These are phyloP conservation scores for Heliothis virescens DNA, from an alignment of 1,140 invertebrate genomes.

Conservation along the genomic window DNA sequence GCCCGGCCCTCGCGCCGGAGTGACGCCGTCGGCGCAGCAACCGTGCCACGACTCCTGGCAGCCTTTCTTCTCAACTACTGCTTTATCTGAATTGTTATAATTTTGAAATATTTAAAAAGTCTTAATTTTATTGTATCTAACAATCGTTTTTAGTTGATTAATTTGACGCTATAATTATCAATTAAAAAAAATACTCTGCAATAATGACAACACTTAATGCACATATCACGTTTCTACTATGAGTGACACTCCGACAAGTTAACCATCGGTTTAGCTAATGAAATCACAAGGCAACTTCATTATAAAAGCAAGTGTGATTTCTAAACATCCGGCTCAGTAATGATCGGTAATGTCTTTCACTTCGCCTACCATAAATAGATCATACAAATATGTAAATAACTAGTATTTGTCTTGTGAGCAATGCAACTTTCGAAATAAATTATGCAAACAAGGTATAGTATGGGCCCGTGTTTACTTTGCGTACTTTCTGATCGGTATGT, in stretches of 20 bases:
- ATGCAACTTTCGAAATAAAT: slow-evolving; percentile 44
- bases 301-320: slow-evolving; percentile 19
- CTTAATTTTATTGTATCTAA: background rate
- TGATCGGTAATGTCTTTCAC: slow-evolving; percentile 31
- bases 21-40: slow-evolving; percentile 96
- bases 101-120: too few species aligned
- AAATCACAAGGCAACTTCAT: slow-evolving; percentile 29
- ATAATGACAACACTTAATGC: background rate
- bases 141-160: background rate
- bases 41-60: slow-evolving; percentile 93
- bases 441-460: slow-evolving; percentile 34
- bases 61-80: slow-evolving; percentile 84
- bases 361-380: slow-evolving; percentile 40
- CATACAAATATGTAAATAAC: slow-evolving; percentile 34
- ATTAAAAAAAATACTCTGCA: too few species aligned
- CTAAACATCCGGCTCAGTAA: slow-evolving; percentile 9
- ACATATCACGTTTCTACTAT: too few species aligned
- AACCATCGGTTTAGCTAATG: background rate
- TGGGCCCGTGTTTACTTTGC: background rate
- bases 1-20: slow-evolving; percentile 92
- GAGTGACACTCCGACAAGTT: background rate
- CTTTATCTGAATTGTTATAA: slow-evolving; percentile 70
- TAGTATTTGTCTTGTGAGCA: slow-evolving; percentile 34
- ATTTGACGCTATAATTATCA: too few species aligned
- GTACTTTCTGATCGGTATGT: slow-evolving; percentile 26